Evolutionary conservation across 1,140 invertebrate species (phyloP), one percentile per base, ranked within the genome.

Genomic region (Teleopsis dalmanni): DNA sequence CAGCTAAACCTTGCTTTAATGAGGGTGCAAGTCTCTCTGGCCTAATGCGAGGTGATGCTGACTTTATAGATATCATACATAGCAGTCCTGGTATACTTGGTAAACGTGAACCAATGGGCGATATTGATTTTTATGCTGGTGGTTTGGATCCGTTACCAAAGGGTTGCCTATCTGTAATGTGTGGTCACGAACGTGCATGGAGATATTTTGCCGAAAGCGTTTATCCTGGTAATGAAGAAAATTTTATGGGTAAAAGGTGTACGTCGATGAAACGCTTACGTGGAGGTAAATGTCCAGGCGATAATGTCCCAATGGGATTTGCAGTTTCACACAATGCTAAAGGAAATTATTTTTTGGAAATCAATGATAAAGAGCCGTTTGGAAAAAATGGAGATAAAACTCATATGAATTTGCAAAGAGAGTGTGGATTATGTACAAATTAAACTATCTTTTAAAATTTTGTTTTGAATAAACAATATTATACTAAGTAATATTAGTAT

Each of bases 101-200:
- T 27, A 62, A 64, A 33, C 53, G 57, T 4, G 56, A 59, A 43
- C 60, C 67, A 0, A 2, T 66, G 6, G 67, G 87, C 7, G 77
- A 84, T 53, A 78, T 74, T 0, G 88, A 91, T 68, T 90, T 91
- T 70, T 91, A 81, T 70, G 85, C 85, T 0, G 62, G 62, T 13
- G 66, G 67, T 1, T 23, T 58, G 8, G 34, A 36, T 3, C 49
- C 60, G 0, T 13, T 70, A 56, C 74, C 76, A 48, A 68, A 71
- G 0, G 70, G 75, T 48, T 79, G 78, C 43, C 18, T 73, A n/a
- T 36, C 68, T 53, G 69, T 81, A 47, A 72, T 75, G 1, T 86
- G 84, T 56, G 81, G 81, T 31, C 84, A 85, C 29, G 42, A 72
- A 19, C 71, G 82, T 34, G 67, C 81, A 1, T 81, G 79, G 60